Percentiles rank a stretch among this genome's conserved stretches.
phyloP scores from a whole-genome alignment of 2,888 invertebrate species.

The Epinotia ramella region DNA sequence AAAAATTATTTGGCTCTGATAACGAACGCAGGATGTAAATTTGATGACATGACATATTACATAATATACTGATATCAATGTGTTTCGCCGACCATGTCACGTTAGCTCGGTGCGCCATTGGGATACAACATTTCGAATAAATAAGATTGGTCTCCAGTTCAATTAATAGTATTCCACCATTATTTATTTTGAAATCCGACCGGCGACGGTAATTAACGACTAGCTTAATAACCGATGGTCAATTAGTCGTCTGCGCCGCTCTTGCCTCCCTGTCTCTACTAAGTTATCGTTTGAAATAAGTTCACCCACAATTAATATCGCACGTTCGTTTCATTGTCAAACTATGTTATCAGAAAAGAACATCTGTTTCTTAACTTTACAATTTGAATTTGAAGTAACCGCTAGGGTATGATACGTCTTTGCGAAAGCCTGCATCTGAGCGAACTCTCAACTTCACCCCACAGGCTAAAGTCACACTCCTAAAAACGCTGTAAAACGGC shows the following conservation, averaged over 20 bases:
- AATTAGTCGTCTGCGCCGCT: constrained; percentile 71
- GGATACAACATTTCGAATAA: too few species aligned
- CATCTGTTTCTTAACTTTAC: not conserved
- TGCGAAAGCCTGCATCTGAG: not conserved
- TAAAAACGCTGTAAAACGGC: not conserved
- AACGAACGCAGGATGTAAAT: too few species aligned
- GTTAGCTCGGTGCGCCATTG: too few species aligned
- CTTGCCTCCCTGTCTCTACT: constrained; percentile 56
- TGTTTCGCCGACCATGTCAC: too few species aligned
- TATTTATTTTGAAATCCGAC: constrained; percentile 63
- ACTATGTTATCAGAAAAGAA: not conserved
- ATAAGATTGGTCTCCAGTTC: too few species aligned
- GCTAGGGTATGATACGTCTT: not conserved
- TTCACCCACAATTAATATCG: constrained; percentile 2
- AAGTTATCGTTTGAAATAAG: constrained; percentile 50
- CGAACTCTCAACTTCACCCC: constrained; percentile 46
- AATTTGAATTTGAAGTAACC: not conserved
- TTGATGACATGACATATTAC: too few species aligned
- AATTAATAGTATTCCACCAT: constrained; percentile 55
- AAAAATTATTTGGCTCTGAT: too few species aligned
- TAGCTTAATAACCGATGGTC: constrained; percentile 73
- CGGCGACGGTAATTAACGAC: constrained; percentile 73
- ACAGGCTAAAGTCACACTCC: constrained; percentile 46
- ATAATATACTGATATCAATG: too few species aligned
- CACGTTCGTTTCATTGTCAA: not conserved